Evolutionary conservation across 2,797 vertebrate species (phyloP), one percentile per base, ranked within the genome.

Genomic region (Myotis planiceps): DNA sequence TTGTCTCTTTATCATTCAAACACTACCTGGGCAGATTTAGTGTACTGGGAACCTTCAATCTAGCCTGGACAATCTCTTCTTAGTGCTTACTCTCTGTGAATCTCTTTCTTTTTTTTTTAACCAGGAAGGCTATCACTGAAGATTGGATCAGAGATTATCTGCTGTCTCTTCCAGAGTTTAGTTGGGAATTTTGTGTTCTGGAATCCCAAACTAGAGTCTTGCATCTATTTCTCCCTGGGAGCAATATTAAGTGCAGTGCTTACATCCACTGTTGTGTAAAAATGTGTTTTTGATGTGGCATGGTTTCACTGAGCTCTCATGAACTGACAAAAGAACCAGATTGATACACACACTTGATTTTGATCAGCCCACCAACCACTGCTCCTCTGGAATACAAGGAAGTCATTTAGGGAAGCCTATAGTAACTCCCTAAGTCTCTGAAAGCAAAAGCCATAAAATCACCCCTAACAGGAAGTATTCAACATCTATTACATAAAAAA

Each of bases 391-490:
- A 93, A 51, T 55, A 74, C 47, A 69, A 80, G 37, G 45, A 66
- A 72, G 69, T 74, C 88, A 49, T 92, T 51, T 66, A 47, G n/a
- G 23, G 21, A 15, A 29, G 39, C 27, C 68, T 82, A 2, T 14
- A 71, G 29, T 81, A 78, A 87, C 74, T 85, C 49, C 23, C 53
- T 37, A 32, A 74, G 18, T 92, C 87, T 60, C 74, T 88, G 7
- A 94, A 95, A 90, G 86, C 84, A 63, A 89, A 68, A 96, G 42
- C 69, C 92, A 76, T 92, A 96, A 97, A 97, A 81, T 82, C 83
- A 88, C 4, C 32, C 45, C 63, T 96, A 94, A 75, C 39, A 93
- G 84, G 89, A 97, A 95, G 29, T 68, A 92, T 71, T 92, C 87
- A 95, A 92, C 60, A 72, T 78, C 83, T 71, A 85, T 95, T 95